Evolutionary conservation across 2,888 invertebrate species (phyloP).

Genomic region (Stenichneumon culpator): DNA sequence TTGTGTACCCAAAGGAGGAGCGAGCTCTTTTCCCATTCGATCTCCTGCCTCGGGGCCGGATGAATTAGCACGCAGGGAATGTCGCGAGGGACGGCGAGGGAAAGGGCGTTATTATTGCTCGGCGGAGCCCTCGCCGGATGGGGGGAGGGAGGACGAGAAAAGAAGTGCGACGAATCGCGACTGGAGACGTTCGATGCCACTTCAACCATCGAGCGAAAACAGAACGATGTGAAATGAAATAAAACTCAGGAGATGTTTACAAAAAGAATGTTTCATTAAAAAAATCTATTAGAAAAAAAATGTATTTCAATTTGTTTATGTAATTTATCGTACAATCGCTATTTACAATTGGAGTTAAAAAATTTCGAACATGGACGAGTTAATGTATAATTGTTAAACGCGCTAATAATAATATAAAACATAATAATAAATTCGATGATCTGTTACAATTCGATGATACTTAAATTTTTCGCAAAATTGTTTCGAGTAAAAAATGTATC

Average conservation of each 20-base stretch:
- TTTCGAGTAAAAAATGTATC: too few species aligned
- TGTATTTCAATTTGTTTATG: background rate
- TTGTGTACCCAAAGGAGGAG: constrained; percentile 43
- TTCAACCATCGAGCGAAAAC: constrained; percentile 21
- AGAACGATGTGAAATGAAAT: constrained; percentile 16
- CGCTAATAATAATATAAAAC: background rate
- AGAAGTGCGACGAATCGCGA: constrained; percentile 53
- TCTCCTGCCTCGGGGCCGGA: constrained; percentile 23
- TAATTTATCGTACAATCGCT: background rate
- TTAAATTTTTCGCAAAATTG: too few species aligned
- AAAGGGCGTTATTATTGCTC: constrained; percentile 45
- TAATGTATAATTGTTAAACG: background rate
- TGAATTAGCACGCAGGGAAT: constrained; percentile 66
- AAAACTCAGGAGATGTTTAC: background rate
- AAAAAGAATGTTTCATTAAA: background rate
- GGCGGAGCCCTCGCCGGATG: constrained; percentile 56
- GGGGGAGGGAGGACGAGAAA: constrained; percentile 35
- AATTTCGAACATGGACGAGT: background rate
- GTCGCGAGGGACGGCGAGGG: constrained; percentile 43
- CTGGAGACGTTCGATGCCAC: constrained; percentile 48
- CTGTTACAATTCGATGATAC: too few species aligned
- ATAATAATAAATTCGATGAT: too few species aligned
- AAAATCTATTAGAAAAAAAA: background rate
- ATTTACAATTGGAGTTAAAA: background rate
- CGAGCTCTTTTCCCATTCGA: constrained; percentile 26